A percentile compares a stretch with the other conserved stretches of the same genome.
These are phyloP conservation scores for Halisarca cf. caerulea DNA, from an alignment of 37 sponge, comb jelly and placozoan species.

Conservation along the genomic window DNA sequence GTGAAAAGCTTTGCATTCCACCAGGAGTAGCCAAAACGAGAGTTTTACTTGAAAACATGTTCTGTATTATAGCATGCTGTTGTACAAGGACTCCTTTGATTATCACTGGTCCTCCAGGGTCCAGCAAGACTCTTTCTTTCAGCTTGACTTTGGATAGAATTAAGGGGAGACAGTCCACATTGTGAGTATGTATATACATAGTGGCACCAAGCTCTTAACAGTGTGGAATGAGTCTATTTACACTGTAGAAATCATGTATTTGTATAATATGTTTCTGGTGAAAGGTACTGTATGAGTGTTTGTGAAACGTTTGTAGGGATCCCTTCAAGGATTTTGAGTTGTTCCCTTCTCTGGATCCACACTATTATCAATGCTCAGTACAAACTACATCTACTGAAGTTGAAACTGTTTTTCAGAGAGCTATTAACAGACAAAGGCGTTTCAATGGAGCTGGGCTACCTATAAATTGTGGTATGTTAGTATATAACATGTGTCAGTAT, in stretches of 20 bases:
- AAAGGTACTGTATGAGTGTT: no score
- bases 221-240: no score
- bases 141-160: slow-evolving; percentile 78
- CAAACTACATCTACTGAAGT: slow-evolving; percentile 86
- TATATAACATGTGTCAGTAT: neutral
- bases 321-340: slow-evolving; percentile 66
- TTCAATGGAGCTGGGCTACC: slow-evolving; percentile 12
- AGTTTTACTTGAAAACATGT: slow-evolving; percentile 89
- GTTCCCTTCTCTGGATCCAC: slow-evolving; percentile 82
- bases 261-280: neutral
- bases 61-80: slow-evolving; percentile 83
- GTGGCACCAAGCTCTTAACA: no score
- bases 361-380: slow-evolving; percentile 90
- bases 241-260: no score
- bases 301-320: neutral
- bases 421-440: slow-evolving; percentile 74
- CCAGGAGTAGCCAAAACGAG: slow-evolving; percentile 85
- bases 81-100: slow-evolving; percentile 81
- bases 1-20: slow-evolving; percentile 62
- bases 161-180: slow-evolving; percentile 77
- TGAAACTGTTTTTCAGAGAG: slow-evolving; percentile 82
- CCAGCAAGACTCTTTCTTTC: slow-evolving; percentile 92
- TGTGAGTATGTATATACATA: neutral
- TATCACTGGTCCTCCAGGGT: slow-evolving; percentile 91
- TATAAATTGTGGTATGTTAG: slow-evolving; percentile 26